Base-by-base conservation (phyloP, 2,113 vertebrate genomes). In the Turnix velox region DNA sequence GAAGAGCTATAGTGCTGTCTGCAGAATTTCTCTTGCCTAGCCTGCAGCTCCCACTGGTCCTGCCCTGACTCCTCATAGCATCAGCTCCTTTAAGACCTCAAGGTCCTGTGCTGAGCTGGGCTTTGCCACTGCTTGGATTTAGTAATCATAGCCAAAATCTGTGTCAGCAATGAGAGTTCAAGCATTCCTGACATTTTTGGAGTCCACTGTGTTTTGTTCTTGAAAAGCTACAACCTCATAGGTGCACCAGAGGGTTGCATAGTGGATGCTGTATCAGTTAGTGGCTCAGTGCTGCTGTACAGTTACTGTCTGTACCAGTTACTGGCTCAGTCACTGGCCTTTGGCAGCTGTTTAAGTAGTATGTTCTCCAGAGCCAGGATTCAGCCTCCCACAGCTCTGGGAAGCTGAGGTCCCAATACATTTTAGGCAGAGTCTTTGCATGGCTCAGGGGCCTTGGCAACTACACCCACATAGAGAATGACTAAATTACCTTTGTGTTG, bases 261-360 rank as follows among this genome's bases (percentile, higher is more conserved):
- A 24, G 42, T 79, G 15, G 37, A 48, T 82, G 39, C 54, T 7
- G 7, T 15, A 31, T 24, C 0, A 0, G 12, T 83, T 37, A 73
- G 63, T 59, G 85, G 71, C 71, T 33, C 0, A 1, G 22, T n/a
- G n/a, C n/a, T n/a, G n/a, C n/a, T n/a, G n/a, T n/a, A n/a, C n/a
- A n/a, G n/a, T 77, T 68, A 13, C 2, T 0, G 0, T 52, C 54
- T 7, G 7, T 15, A 31, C 22, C 0, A 0, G 12, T 83, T 37
- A 73, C 67, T 59, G 85, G 71, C 71, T 33, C 0, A 1, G 22
- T n/a, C 0, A 0, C 18, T 71, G 10, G 40, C 48, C 57, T 79
- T 57, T 52, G 58, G 49, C 54, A 65, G 37, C 68, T 57, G 14
- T 31, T 82, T 28, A 45, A 61, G 59, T 33, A 42, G 20, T 40